Evolutionary conservation across 2,888 invertebrate species (phyloP).

Genomic region (Acronicta aceris): DNA sequence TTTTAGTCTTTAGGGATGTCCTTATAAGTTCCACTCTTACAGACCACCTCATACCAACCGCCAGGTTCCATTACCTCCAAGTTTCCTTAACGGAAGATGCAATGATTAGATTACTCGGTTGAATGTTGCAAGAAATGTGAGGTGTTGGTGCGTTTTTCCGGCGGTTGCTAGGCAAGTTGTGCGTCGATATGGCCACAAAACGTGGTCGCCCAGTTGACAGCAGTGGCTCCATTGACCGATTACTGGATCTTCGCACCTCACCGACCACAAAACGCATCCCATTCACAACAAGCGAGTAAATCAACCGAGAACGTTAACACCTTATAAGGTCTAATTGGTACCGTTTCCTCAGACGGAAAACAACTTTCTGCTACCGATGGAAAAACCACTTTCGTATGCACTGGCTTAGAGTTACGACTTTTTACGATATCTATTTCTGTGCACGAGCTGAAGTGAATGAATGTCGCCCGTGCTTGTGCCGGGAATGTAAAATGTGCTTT

Average conservation of each 20-base stretch:
- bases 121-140: slow-evolving; percentile 67
- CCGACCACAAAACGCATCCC: slow-evolving; percentile 84
- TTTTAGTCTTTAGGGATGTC: slow-evolving; percentile 44
- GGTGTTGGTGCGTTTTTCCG: slow-evolving; percentile 66
- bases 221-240: slow-evolving; percentile 78
- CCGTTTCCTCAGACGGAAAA: slow-evolving; percentile 81
- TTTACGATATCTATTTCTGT: slow-evolving; percentile 85
- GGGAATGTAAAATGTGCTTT: slow-evolving; percentile 60
- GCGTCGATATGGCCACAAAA: slow-evolving; percentile 50
- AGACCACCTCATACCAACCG: slow-evolving; percentile 33
- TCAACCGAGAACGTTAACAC: slow-evolving; percentile 79
- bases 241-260: slow-evolving; percentile 85
- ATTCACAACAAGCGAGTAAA: slow-evolving; percentile 87
- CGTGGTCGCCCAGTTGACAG: slow-evolving; percentile 58
- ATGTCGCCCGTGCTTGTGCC: slow-evolving; percentile 54
- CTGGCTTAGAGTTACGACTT: slow-evolving; percentile 81
- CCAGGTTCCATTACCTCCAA: slow-evolving; percentile 50
- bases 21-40: slow-evolving; percentile 48
- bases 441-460: slow-evolving; percentile 59
- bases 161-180: slow-evolving; percentile 50
- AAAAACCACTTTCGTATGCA: slow-evolving; percentile 86
- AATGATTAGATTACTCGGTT: slow-evolving; percentile 39
- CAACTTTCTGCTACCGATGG: slow-evolving; percentile 83
- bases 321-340: slow-evolving; percentile 75
- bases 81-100: slow-evolving; percentile 46